A percentile compares a stretch with the other conserved stretches of the same genome.
phyloP scores from a whole-genome alignment of 2,113 vertebrate species.

The Antidorcas marsupialis region DNA sequence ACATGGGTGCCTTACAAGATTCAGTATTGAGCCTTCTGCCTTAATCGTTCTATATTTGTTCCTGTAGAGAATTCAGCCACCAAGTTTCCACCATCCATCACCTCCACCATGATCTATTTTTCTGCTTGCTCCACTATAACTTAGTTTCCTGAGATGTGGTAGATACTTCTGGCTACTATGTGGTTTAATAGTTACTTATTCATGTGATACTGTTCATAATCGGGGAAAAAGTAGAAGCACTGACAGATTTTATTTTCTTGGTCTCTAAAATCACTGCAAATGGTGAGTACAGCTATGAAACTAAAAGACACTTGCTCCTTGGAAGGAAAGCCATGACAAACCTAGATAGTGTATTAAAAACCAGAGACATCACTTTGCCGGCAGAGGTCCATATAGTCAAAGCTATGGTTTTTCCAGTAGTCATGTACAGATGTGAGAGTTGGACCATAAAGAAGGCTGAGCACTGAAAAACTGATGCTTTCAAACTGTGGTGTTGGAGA shows the following conservation, averaged over 20 bases:
- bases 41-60: background rate
- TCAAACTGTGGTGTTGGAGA: background rate
- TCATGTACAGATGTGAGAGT: background rate
- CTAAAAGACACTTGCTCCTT: background rate
- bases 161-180: background rate
- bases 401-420: background rate
- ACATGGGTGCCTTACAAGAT: background rate
- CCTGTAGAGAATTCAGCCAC: background rate
- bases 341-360: background rate
- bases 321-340: background rate
- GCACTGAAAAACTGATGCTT: background rate
- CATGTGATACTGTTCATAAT: background rate
- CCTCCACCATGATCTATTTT: fast-evolving
- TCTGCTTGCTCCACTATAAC: background rate
- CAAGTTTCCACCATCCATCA: fast-evolving
- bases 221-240: background rate
- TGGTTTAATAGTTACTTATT: background rate
- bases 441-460: background rate
- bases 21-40: background rate
- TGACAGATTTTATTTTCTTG: background rate
- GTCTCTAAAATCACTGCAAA: background rate
- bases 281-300: background rate
- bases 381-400: background rate
- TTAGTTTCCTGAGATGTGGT: background rate
- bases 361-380: background rate